Conservation (phyloP, 2,888 invertebrate genomes). For the Drosophila leonis region DNA sequence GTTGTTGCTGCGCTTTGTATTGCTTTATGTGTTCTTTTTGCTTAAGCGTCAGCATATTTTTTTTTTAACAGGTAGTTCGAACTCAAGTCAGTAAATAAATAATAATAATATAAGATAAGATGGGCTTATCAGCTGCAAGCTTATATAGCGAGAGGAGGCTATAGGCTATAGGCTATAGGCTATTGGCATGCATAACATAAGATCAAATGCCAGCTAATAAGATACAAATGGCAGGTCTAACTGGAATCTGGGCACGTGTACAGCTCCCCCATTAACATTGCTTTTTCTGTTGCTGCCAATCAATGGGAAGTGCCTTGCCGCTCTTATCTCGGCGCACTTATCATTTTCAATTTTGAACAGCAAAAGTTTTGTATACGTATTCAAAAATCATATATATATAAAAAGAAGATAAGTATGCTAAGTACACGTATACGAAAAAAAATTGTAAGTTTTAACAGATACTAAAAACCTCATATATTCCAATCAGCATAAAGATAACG, state of each 20-base stretch:
- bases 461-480: background rate
- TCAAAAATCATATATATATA: conserved; percentile 42
- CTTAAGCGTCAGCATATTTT: conserved; percentile 66
- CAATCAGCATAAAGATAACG: conserved; percentile 34
- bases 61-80: conserved; percentile 21
- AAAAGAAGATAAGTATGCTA: conserved; percentile 28
- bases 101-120: conserved; percentile 49
- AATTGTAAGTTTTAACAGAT: background rate
- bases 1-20: conserved; percentile 60
- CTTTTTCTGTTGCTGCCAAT: conserved; percentile 1
- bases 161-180: background rate
- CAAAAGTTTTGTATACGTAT: conserved; percentile 60
- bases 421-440: conserved; percentile 48
- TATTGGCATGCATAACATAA: conserved; percentile 10
- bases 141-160: conserved; percentile 7
- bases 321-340: conserved; percentile 55
- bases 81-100: conserved; percentile 30
- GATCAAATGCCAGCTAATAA: background rate
- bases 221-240: background rate
- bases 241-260: conserved; percentile 3
- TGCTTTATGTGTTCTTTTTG: conserved; percentile 22
- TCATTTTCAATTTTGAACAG: conserved; percentile 33
- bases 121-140: conserved; percentile 39
- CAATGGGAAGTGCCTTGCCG: conserved; percentile 1
- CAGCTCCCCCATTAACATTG: background rate